Evolutionary conservation across 2,888 invertebrate genomes (phyloP), one percentile per base, ranked within the genome.

Genomic region (Dinocampus coccinellae): DNA sequence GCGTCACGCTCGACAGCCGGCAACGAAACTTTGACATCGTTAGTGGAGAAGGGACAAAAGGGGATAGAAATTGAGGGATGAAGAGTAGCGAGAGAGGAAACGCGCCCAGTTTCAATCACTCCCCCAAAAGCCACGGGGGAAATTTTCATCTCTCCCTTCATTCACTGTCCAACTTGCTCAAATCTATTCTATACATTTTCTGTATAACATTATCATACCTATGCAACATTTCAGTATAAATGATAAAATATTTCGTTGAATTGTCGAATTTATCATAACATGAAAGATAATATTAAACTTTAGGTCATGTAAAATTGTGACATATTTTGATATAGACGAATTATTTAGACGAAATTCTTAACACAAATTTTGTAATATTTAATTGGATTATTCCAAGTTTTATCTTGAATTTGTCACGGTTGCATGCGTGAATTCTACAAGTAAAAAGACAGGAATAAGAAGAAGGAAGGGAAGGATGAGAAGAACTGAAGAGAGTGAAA

Each of bases 401-500:
- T 47, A n/a, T 42, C 42, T 3, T 13, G 10, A 11, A n/a, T 57
- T 66, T 58, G 39, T 58, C 58, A 42, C 42, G 42, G 58, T 58
- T 42, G 58, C 34, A 85, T 70, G 85, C 83, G 80, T 80, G 82
- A 79, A 82, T 77, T 82, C 81, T 82, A 71, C 63, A 53, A 55
- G 20, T 58, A 39, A 13, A 11, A 11, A 52, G 39, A 42, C 33
- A 39, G 34, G 24, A 39, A 58, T 62, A 63, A 47, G 20, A 16
- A 24, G 47, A 36, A 16, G 39, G 20, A 26, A 13, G 13, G 11
- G 22, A 42, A 34, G 24, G 13, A n/a, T n/a, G n/a, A n/a, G n/a
- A n/a, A n/a, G n/a, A n/a, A n/a, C n/a, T n/a, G n/a, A n/a, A n/a
- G n/a, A n/a, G n/a, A n/a, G n/a, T n/a, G n/a, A n/a, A n/a, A n/a